A percentile compares a stretch with the other conserved stretches of the same genome.
phyloP scores from a whole-genome alignment of 2,797 vertebrate genomes.

The Lemur catta region DNA sequence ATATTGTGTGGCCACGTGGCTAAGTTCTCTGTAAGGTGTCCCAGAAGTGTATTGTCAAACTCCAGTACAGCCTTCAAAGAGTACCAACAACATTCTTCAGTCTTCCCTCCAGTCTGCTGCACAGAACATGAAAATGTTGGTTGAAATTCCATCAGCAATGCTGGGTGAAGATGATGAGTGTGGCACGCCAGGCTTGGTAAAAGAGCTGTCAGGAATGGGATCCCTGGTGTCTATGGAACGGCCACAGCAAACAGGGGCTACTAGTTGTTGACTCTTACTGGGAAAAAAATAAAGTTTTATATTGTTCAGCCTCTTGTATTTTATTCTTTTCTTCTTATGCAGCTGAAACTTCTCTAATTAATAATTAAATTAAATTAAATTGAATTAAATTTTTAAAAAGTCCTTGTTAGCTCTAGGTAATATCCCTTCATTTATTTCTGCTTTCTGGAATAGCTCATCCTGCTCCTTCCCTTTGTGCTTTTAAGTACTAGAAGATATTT shows the following conservation, averaged over 20 bases:
- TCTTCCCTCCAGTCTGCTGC: not conserved
- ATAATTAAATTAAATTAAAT: not conserved
- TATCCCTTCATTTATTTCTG: not conserved
- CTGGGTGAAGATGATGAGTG: not conserved
- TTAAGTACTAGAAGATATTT: not conserved
- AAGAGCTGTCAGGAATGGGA: fast-evolving
- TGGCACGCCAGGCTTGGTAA: fast-evolving
- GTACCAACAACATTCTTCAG: not conserved
- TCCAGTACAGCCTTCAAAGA: not conserved
- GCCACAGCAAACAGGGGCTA: not conserved
- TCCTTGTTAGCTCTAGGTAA: not conserved
- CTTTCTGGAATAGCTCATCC: not conserved
- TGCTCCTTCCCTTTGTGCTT: not conserved
- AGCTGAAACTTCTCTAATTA: not conserved
- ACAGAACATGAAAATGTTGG: fast-evolving
- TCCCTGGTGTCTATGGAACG: too few relatives aligned
- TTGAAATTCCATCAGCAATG: too few relatives aligned
- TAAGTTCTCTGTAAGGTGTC: too few relatives aligned
- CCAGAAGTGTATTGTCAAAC: fast-evolving
- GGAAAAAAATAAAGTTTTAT: not conserved
- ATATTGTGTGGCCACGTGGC: not conserved
- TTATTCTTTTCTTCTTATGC: not conserved
- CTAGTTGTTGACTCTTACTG: not conserved
- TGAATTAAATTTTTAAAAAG: not conserved
- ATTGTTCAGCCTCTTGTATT: not conserved